Base-by-base conservation (phyloP, 2,797 vertebrate species). In the Helostoma temminkii region DNA sequence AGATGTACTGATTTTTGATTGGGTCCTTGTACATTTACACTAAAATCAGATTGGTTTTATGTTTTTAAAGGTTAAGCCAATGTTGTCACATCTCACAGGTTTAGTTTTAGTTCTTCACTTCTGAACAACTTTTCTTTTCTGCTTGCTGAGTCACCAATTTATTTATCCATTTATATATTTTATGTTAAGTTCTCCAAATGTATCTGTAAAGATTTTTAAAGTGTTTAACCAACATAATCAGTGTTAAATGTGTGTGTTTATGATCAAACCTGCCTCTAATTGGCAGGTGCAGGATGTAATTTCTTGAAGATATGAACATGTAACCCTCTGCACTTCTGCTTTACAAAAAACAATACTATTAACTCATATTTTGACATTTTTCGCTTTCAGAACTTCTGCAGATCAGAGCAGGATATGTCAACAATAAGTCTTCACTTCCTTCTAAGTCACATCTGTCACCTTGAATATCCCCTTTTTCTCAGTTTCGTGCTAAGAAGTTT, bases 341-440 rank as follows among this genome's bases (percentile, higher is more conserved):
- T 2, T 32, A 32, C 9, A 32, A 32, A 11, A 32, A 15, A 2
- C 18, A 22, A n/a, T 19, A 18, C 19, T 22, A 3, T 21, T 6
- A 42, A 6, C n/a, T 37, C 16, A 18, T 30, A 9, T 12, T 22
- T 19, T 0, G 32, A 1, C 8, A 34, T 15, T 49, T 55, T 18
- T 18, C 9, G 34, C 21, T 52, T 50, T 28, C n/a, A 32, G 16
- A 46, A 14, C 50, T 21, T 2, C 42, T 25, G 50, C 18, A 37
- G 26, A 8, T 42, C 25, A 9, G 47, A 46, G 21, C 32, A 56
- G 9, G 25, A 58, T 11, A 26, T 46, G 18, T 55, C 52, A 30
- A 46, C 47, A 68, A 26, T 9, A 18, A 37, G 47, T 32, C 11
- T 32, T 19, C 34, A 62, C 50, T 66, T 75, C 67, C 59, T 47